These are phyloP conservation scores for Setipinna tenuifilis DNA, from an alignment of 2,797 vertebrate genomes.

Conservation along the genomic window DNA sequence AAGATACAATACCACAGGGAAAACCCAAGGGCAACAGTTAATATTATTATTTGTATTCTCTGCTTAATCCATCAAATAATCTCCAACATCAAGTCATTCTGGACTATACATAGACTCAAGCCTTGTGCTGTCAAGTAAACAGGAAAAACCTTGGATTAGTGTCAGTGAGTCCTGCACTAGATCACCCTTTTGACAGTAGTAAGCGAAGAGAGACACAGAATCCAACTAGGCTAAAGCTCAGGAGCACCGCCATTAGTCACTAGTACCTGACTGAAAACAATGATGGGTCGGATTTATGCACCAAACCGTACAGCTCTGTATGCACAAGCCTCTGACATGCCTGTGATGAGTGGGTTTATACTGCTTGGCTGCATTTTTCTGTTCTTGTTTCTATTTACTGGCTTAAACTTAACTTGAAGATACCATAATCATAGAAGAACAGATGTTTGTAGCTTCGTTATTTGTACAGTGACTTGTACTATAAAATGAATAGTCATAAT, in stretches of 20 bases:
- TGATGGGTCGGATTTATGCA: background rate
- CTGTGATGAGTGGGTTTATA: too few species aligned
- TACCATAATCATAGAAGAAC: too few species aligned
- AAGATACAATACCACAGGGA: background rate
- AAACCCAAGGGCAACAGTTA: background rate
- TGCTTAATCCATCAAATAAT: background rate
- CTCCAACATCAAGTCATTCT: background rate
- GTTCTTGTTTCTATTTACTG: too few species aligned
- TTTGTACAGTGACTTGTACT: too few species aligned
- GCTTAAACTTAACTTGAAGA: too few species aligned
- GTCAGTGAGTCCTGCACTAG: background rate
- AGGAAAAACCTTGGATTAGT: background rate
- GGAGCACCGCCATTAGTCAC: background rate
- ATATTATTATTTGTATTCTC: background rate
- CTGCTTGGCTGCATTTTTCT: too few species aligned
- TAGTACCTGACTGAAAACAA: background rate
- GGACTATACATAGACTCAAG: background rate
- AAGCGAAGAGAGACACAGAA: background rate
- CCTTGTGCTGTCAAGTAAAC: background rate
- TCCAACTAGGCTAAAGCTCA: background rate
- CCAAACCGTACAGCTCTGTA: background rate
- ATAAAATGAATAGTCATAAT: too few species aligned
- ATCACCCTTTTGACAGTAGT: background rate
- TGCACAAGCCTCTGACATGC: background rate
- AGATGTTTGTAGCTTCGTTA: too few species aligned